Conservation (phyloP, 2,797 vertebrate genomes). For the Pseudochirops corinnae region DNA sequence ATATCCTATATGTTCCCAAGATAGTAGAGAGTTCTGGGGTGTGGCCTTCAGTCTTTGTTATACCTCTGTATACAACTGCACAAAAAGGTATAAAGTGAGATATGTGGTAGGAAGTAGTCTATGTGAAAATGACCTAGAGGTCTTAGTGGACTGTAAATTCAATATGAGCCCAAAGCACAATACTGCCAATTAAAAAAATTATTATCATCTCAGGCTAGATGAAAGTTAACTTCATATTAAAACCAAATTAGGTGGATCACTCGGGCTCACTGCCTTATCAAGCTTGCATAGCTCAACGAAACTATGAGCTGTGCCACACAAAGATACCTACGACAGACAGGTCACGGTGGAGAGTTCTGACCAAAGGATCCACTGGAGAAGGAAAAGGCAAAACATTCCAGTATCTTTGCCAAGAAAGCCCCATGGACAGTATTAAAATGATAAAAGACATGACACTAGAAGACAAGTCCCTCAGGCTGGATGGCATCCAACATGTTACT, state of each 20-base stretch:
- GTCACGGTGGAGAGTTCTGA: not conserved
- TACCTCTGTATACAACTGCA: not conserved
- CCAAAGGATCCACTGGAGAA: not conserved
- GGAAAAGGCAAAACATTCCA: not conserved
- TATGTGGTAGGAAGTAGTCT: not conserved
- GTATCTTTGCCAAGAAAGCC: not conserved
- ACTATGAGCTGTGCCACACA: not conserved
- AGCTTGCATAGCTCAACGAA: not conserved
- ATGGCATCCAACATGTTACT: not conserved
- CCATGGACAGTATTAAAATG: not conserved
- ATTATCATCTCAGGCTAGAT: not conserved
- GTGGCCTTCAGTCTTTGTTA: not conserved
- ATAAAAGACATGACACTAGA: not conserved
- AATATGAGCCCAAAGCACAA: not conserved
- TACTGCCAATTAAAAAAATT: not conserved
- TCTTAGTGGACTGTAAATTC: not conserved
- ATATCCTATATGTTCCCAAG: not conserved
- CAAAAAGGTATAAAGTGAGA: not conserved
- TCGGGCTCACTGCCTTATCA: not conserved
- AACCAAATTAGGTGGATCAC: not conserved
- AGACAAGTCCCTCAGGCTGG: not conserved
- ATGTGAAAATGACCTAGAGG: not conserved
- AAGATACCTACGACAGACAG: not conserved
- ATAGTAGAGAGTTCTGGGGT: not conserved
- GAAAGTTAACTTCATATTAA: not conserved